Conservation (phyloP, 2,113 vertebrate species). For the Monopterus albus region DNA sequence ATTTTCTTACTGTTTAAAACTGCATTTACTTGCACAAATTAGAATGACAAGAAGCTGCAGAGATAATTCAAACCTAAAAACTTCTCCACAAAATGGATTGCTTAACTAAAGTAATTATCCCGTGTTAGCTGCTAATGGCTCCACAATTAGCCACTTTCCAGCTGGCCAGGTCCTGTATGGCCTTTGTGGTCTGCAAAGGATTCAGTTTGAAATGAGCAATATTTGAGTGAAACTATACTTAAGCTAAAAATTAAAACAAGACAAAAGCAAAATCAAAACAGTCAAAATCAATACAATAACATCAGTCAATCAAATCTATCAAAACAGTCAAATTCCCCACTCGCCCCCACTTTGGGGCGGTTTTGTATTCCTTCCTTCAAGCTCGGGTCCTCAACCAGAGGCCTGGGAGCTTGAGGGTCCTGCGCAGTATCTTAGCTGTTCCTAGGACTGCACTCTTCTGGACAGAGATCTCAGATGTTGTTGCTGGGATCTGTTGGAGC, state of each 20-base stretch:
- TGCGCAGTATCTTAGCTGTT: too few species aligned
- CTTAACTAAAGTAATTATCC: conserved; percentile 24
- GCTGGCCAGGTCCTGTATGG: conserved; percentile 48
- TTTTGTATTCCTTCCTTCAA: too few species aligned
- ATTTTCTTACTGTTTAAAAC: background rate
- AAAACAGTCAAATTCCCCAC: too few species aligned
- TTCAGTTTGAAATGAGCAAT: conserved; percentile 43
- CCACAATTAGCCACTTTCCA: conserved; percentile 61
- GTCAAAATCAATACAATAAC: background rate
- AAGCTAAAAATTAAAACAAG: background rate
- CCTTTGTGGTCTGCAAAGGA: conserved; percentile 47
- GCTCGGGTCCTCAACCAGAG: too few species aligned
- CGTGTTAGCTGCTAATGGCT: conserved; percentile 62
- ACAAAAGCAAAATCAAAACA: too few species aligned
- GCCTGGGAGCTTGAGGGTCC: too few species aligned
- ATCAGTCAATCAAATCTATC: too few species aligned
- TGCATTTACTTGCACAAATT: conserved; percentile 1
- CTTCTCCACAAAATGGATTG: conserved; percentile 28
- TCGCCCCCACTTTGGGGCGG: too few species aligned
- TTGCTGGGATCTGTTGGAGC: too few species aligned
- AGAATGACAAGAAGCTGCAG: background rate
- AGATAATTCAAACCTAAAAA: conserved; percentile 12
- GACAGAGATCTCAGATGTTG: too few species aligned
- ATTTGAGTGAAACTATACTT: conserved; percentile 26
- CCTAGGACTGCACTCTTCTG: too few species aligned